Conservation (phyloP, 1,140 invertebrate species). For the Plectrocnemia conspersa region DNA sequence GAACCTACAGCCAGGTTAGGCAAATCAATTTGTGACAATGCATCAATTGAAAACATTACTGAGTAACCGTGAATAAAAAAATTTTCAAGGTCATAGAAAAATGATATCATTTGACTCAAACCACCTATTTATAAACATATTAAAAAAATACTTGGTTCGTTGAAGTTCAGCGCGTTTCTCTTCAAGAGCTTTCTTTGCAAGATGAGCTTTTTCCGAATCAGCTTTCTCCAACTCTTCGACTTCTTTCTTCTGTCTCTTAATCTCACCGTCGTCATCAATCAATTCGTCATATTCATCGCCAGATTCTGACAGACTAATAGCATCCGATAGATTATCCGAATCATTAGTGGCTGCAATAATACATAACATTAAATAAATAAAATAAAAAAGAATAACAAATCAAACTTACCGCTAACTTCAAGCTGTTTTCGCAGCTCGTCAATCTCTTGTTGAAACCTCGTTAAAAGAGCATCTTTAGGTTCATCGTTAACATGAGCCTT, state of each 20-base stretch:
- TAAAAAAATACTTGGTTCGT: conserved; percentile 47
- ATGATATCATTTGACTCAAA: too few species aligned
- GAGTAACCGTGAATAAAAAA: too few species aligned
- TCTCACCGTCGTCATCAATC: conserved; percentile 39
- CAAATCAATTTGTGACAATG: too few species aligned
- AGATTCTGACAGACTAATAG: conserved; percentile 28
- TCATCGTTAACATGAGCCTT: conserved; percentile 95
- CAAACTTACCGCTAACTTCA: conserved; percentile 52
- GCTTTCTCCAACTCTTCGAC: conserved; percentile 49
- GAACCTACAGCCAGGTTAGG: too few species aligned
- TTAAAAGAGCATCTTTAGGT: conserved; percentile 92
- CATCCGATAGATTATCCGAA: conserved; percentile 37
- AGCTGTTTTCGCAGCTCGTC: conserved; percentile 85
- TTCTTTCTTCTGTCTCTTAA: conserved; percentile 43
- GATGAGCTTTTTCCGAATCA: conserved; percentile 60
- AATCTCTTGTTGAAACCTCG: conserved; percentile 96
- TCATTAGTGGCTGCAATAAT: too few species aligned
- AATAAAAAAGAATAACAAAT: too few species aligned
- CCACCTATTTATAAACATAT: not conserved
- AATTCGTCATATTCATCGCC: conserved; percentile 35
- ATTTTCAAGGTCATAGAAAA: too few species aligned
- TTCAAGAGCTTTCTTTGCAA: conserved; percentile 54
- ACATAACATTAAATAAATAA: too few species aligned
- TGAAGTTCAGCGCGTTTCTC: conserved; percentile 55
- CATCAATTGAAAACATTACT: too few species aligned